These are phyloP conservation scores for Passer montanus DNA, from an alignment of 2,113 vertebrate genomes.

Conservation along the genomic window DNA sequence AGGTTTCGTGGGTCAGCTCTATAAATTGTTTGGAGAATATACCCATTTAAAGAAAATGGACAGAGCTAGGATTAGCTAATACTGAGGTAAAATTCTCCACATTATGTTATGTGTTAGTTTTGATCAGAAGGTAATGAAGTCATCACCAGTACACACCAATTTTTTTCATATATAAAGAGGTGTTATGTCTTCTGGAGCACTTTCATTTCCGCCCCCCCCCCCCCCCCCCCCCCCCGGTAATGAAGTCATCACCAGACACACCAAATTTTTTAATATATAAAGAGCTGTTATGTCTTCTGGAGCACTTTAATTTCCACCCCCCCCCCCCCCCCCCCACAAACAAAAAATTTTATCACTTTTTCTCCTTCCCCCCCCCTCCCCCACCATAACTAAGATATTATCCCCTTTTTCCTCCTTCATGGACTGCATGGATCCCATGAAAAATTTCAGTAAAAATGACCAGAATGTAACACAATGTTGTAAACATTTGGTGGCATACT, in stretches of 20 bases:
- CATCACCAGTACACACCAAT: not conserved
- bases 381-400: not conserved
- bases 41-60: not conserved
- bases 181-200: not conserved
- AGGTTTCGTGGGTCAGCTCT: not conserved
- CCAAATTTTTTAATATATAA: too few relatives aligned
- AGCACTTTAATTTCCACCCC: too few relatives aligned
- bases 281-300: too few relatives aligned
- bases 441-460: not conserved
- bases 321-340: too few relatives aligned
- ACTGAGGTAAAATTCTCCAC: not conserved
- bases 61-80: not conserved
- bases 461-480: not conserved
- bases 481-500: not conserved
- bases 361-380: too few relatives aligned
- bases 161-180: not conserved
- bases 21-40: not conserved
- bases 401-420: not conserved
- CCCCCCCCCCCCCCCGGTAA: accelerated
- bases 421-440: not conserved
- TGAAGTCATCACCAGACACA: too few relatives aligned
- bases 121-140: not conserved
- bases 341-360: too few relatives aligned
- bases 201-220: not conserved
- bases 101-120: not conserved